Evolutionary conservation across 2,113 vertebrate genomes (phyloP), one percentile per base, ranked within the genome.

Genomic region (Scolopax mira): DNA sequence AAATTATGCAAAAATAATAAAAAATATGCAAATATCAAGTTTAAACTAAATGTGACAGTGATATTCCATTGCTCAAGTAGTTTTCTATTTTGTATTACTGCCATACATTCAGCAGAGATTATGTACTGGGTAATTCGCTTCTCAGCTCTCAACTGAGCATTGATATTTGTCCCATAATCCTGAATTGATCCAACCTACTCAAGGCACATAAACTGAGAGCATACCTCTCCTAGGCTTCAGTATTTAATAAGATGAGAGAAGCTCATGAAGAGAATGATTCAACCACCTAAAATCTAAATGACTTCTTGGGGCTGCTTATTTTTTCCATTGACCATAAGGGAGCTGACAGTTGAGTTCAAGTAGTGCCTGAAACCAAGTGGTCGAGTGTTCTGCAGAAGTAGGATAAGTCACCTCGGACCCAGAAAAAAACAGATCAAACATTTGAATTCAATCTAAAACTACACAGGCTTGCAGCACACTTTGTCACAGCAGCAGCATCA

Each of bases 401-500:
- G 58, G 22, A 7, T 69, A 83, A 77, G 49, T 46, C 25, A 1
- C 25, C 37, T 70, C 15, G 30, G 52, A 91, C 65, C 27, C 51
- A 87, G 67, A 93, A 65, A 94, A 80, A 11, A 91, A 25, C 28
- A 87, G 51, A 70, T 62, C 14, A 72, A 73, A 54, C 52, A 62
- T 84, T 74, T 91, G 25, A 80, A 89, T 70, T 62, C 9, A 70
- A 23, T 54, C 52, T 91, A 35, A 84, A 94, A 86, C 83, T 73
- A 27, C 46, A 39, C 28, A 62, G 12, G 22, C 42, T 84, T 67
- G 19, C n/a, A 79, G 46, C 23, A 64, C 10, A n/a, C 64, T 87
- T 90, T 92, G 69, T 83, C 65, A 71, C 48, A 84, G 70, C 65
- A 83, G 37, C 67, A 78, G 46, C 44, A 58, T 19, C 88, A 55